Base-by-base conservation (phyloP, 2,888 invertebrate species). In the Troilus luridus region DNA sequence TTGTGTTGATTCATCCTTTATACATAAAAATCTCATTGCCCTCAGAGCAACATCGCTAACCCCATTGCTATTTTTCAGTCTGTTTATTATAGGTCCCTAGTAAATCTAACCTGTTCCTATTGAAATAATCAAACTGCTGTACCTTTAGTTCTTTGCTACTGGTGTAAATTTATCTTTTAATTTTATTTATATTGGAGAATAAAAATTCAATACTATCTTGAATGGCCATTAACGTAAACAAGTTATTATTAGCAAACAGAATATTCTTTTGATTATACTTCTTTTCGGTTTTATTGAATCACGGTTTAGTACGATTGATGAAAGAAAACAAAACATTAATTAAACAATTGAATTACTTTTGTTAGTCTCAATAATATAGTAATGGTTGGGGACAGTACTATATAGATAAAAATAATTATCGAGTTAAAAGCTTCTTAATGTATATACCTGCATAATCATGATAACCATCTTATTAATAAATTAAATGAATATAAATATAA, bases 371-470 rank as follows among this genome's bases (percentile, higher is more conserved):
- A n/a, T 14, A 9, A 24, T 7, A 19, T 77, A 41, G 27, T 24
- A 24, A 24, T 77, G 27, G 72, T 77, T 41, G n/a, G 72, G 72
- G 72, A 77, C 41, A 77, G 72, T 77, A 77, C 72, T 77, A 21
- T 77, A 8, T 17, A 67, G 17, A 77, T 10, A 41, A 7, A 41
- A 72, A 72, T 72, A 27, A 27, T 72, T 6, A 64, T 64, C 17
- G 60, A 60, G 17, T 17, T 10, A n/a, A n/a, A 9, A 9, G 64
- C n/a, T 67, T 27, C 17, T 8, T 72, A 41, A 77, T 17, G 41
- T 41, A 72, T 72, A 72, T 27, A n/a, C 27, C 62, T 62, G 21
- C 7, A 62, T 21, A 7, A 7, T 77, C 41, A 8, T 41, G 12
- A 17, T 17, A 24, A 17, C 8, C 8, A 77, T 41, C 9, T 77